phyloP scores from a whole-genome alignment of 2,113 vertebrate species.

The Hippopotamus amphibius region DNA sequence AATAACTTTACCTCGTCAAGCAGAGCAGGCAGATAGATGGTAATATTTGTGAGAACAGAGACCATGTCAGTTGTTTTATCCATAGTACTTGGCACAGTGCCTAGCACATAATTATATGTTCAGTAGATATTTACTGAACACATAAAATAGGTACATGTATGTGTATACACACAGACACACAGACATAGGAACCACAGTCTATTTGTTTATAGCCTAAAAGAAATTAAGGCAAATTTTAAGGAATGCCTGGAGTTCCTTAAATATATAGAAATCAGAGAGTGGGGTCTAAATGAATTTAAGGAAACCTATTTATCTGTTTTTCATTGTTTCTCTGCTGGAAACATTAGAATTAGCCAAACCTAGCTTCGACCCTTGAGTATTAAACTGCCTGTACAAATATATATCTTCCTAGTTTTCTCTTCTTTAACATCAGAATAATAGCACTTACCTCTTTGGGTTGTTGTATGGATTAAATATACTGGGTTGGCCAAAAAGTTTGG shows the following conservation, averaged over 20 bases:
- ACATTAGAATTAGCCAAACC: not conserved
- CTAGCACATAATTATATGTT: not conserved
- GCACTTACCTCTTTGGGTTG: not conserved
- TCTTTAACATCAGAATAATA: not conserved
- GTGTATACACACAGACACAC: not conserved
- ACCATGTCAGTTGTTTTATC: not conserved
- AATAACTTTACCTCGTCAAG: not conserved
- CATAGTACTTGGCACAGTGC: not conserved
- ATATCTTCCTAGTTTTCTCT: not conserved
- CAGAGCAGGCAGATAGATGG: not conserved
- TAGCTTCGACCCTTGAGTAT: not conserved
- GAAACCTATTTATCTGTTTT: not conserved
- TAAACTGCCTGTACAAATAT: not conserved
- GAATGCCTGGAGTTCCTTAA: not conserved
- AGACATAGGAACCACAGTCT: not conserved
- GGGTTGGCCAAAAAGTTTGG: too few species aligned
- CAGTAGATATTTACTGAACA: conserved; percentile 35
- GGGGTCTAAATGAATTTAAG: not conserved
- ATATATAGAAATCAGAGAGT: conserved; percentile 38
- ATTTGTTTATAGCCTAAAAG: not conserved
- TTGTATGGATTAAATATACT: not conserved
- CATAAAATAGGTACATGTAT: not conserved
- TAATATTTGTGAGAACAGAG: not conserved
- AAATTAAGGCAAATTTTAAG: conserved; percentile 33
- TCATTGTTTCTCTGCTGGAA: not conserved